Base-by-base conservation (phyloP, 2,797 vertebrate species). In the Parambassis ranga region DNA sequence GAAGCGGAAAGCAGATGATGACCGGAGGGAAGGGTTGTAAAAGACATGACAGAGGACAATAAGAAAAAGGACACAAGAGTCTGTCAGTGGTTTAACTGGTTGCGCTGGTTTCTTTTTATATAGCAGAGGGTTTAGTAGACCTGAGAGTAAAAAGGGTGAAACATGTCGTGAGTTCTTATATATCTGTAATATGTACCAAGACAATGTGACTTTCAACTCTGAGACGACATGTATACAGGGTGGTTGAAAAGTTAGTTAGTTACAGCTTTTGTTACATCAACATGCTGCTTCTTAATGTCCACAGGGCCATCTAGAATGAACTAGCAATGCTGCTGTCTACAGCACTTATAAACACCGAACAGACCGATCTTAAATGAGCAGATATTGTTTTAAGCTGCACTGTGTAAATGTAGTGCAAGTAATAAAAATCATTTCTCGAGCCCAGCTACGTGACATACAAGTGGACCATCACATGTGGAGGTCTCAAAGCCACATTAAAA, bases 1-100 rank as follows among this genome's bases (percentile, higher is more conserved):
- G 42, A 73, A 64, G 52, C n/a, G 80, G 50, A 53, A 56, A 64
- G 44, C 28, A 48, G 18, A 32, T 48, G 27, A 66, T n/a, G 31
- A 18, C n/a, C 9, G 30, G 7, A 39, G 20, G 22, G 11, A n/a
- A 27, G 37, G 30, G 16, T 11, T 10, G 15, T 2, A 5, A 22
- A 39, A n/a, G 30, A 38, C 10, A 28, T 14, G 15, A 19, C 22
- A 16, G 11, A 37, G n/a, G 19, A 16, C 9, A 28, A 7, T 44
- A 44, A 10, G 44, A 28, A 15, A 30, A 19, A 44, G 44, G 30
- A 15, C 36, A 13, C 15, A 44, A 16, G 19, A 35, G 15, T 0
- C 16, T 7, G 4, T 13, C 15, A 16, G 32, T 42, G 7, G 4
- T 33, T 50, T 24, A 26, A 46, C 42, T 58, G 14, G 30, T 43